These are phyloP conservation scores for Nemapogon koenigi DNA, from an alignment of 2,888 invertebrate species.

Conservation along the genomic window DNA sequence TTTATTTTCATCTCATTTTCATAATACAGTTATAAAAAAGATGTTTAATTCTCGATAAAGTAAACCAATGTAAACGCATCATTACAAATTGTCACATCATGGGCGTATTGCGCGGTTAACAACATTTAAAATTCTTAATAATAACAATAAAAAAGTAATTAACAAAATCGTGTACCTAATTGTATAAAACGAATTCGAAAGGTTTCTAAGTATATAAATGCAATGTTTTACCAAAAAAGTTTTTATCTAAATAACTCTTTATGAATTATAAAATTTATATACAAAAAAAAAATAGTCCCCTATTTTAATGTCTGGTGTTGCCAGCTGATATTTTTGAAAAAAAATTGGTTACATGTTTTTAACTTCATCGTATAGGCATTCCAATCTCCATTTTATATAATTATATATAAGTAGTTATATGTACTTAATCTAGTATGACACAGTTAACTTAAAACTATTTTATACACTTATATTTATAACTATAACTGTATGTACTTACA, in stretches of 20 bases:
- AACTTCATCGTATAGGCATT: too few relatives aligned
- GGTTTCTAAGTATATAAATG: slow-evolving; percentile 47
- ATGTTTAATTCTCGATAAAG: too few relatives aligned
- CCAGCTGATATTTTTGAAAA: too few relatives aligned
- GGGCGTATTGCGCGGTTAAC: slow-evolving; percentile 46
- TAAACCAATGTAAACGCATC: too few relatives aligned
- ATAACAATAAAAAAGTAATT: slow-evolving; percentile 60
- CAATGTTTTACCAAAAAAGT: slow-evolving; percentile 48
- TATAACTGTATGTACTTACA: slow-evolving; percentile 4
- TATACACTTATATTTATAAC: slow-evolving; percentile 38
- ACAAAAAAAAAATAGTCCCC: too few relatives aligned
- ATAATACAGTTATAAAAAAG: too few relatives aligned
- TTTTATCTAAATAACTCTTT: slow-evolving; percentile 33
- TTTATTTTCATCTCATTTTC: too few relatives aligned
- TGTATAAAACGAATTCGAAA: slow-evolving; percentile 18
- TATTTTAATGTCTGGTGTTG: too few relatives aligned
- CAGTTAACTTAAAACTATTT: slow-evolving; percentile 57
- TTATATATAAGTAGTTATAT: slow-evolving; percentile 57
- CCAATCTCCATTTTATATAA: too few relatives aligned
- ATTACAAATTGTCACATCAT: too few relatives aligned
- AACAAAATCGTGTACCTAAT: too few relatives aligned
- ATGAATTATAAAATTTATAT: slow-evolving; percentile 55
- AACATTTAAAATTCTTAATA: slow-evolving; percentile 60
- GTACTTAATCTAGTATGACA: slow-evolving; percentile 63
- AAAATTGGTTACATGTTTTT: too few relatives aligned